A percentile compares a stretch with the other conserved stretches of the same genome.
Conservation (phyloP, 1,140 invertebrate genomes). For the Nasonia longicornis region DNA sequence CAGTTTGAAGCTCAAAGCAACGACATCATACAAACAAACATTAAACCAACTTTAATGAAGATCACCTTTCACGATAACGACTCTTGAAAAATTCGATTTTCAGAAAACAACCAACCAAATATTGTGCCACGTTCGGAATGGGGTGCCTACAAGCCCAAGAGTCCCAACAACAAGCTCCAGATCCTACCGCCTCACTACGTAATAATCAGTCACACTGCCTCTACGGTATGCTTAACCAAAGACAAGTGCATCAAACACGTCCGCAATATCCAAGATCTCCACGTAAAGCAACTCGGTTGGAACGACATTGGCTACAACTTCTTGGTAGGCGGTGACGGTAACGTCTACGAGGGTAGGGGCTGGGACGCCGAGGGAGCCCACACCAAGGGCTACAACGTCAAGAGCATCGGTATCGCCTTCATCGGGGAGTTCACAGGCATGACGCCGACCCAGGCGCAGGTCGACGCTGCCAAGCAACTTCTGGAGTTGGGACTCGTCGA, state of each 20-base stretch:
- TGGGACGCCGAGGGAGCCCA: conserved; percentile 81
- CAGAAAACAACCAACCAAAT: not conserved
- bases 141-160: conserved; percentile 72
- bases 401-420: conserved; percentile 80
- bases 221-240: conserved; percentile 67
- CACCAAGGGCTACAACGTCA: conserved; percentile 76
- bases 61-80: too few species aligned
- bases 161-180: conserved; percentile 62
- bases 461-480: conserved; percentile 72
- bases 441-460: conserved; percentile 60
- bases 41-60: too few species aligned
- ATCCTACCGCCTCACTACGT: conserved; percentile 77
- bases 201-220: conserved; percentile 81
- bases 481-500: conserved; percentile 73
- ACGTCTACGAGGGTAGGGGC: conserved; percentile 80
- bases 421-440: conserved; percentile 63
- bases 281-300: conserved; percentile 76
- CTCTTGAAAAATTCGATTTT: not conserved
- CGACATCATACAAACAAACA: too few species aligned
- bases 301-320: conserved; percentile 83
- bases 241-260: conserved; percentile 69
- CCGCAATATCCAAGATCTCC: conserved; percentile 77
- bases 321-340: conserved; percentile 81
- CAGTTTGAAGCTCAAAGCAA: too few species aligned
- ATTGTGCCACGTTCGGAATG: conserved; percentile 73